A percentile compares a stretch with the other conserved stretches of the same genome.
phyloP scores from a whole-genome alignment of 2,888 invertebrate species.

The Melipona beecheii region DNA sequence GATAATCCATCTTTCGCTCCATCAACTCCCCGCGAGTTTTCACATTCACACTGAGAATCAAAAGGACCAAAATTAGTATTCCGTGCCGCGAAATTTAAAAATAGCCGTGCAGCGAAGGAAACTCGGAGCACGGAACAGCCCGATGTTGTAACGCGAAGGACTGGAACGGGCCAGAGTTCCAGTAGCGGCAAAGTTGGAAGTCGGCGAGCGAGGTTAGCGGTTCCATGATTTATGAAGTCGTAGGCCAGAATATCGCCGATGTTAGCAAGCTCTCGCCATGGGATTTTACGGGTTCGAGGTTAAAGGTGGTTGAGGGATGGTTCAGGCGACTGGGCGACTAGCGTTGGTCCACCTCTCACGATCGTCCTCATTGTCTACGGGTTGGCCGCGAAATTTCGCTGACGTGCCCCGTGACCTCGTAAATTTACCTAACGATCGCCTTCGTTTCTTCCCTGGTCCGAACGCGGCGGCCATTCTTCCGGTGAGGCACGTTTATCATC shows the following conservation, averaged over 20 bases:
- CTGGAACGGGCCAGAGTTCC: conserved; percentile 53
- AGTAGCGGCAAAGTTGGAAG: conserved; percentile 63
- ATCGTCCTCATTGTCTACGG: conserved; percentile 27
- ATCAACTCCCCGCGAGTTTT: no score
- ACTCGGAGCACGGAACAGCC: not conserved
- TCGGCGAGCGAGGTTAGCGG: conserved; percentile 64
- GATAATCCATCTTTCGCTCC: no score
- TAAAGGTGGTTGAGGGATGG: not conserved
- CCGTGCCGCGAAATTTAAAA: no score
- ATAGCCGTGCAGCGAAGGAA: not conserved
- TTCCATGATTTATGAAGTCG: conserved; percentile 70
- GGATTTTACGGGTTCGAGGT: conserved; percentile 65
- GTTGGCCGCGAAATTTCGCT: conserved; percentile 40
- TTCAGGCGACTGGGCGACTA: not conserved
- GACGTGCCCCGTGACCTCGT: conserved; percentile 34
- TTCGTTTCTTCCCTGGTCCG: not conserved
- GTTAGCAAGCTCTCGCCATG: conserved; percentile 49
- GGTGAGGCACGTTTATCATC: conserved; percentile 31
- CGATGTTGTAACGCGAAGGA: no score
- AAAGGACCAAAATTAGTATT: no score
- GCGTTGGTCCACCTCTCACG: conserved; percentile 15
- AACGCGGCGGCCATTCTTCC: conserved; percentile 4
- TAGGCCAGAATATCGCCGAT: conserved; percentile 68
- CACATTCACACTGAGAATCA: no score
- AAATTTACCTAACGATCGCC: conserved; percentile 45